Evolutionary conservation across 2,888 invertebrate species (phyloP).

Genomic region (Lithophane socia): DNA sequence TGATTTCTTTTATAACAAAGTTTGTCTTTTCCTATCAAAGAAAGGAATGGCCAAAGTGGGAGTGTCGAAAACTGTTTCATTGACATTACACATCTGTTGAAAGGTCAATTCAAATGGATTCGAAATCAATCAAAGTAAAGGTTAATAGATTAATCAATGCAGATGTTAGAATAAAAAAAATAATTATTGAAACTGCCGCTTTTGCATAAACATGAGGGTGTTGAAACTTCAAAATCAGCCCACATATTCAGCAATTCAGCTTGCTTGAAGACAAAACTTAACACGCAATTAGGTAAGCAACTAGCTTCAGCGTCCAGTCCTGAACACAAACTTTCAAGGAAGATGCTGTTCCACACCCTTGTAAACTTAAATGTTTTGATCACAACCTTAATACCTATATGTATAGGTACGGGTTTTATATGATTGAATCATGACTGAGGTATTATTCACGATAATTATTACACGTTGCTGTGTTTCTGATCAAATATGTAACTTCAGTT

Average conservation of each 20-base stretch:
- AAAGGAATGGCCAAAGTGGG: not conserved
- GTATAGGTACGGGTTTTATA: not conserved
- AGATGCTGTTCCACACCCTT: no score
- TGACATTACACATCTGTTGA: constrained; percentile 18
- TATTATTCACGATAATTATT: not conserved
- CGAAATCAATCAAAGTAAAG: constrained; percentile 20
- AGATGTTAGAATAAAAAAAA: not conserved
- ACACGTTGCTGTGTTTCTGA: no score
- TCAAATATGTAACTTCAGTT: not conserved
- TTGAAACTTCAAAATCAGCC: not conserved
- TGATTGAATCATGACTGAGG: no score
- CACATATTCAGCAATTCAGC: not conserved
- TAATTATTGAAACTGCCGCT: constrained; percentile 4
- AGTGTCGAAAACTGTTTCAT: constrained; percentile 8
- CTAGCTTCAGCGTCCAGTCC: not conserved
- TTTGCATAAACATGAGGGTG: constrained; percentile 27
- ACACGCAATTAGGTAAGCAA: not conserved
- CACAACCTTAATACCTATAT: no score
- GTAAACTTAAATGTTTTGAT: no score
- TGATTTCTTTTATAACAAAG: not conserved
- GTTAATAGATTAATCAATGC: constrained; percentile 44
- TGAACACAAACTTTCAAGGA: no score
- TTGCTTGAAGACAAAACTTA: not conserved
- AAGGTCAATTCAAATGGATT: constrained; percentile 27
- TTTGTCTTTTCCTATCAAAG: not conserved